Percentiles rank a stretch among this genome's conserved stretches.
These are phyloP conservation scores for Drosophila navojoa DNA, from an alignment of 1,140 invertebrate genomes.

Conservation along the genomic window DNA sequence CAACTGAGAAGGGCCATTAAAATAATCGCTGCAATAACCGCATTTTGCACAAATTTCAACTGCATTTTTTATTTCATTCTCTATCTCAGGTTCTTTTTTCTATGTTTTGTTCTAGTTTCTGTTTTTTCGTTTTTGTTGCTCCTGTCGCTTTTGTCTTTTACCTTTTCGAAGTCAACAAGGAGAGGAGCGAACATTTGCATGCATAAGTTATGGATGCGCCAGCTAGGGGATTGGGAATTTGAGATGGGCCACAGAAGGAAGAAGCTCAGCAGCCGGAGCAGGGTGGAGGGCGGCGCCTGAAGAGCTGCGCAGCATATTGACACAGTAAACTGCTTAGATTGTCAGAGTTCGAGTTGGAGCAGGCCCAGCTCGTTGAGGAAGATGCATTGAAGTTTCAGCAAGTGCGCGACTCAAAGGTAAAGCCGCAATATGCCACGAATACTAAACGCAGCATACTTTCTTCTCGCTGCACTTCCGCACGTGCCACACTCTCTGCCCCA, in stretches of 20 bases:
- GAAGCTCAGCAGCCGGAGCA: background rate
- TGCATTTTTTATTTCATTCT: constrained; percentile 10
- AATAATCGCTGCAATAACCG: constrained; percentile 81
- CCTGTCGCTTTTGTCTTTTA: constrained; percentile 56
- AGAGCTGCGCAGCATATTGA: constrained; percentile 76
- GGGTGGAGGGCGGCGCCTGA: constrained; percentile 29
- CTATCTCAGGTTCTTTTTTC: constrained; percentile 12
- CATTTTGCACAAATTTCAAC: constrained; percentile 69
- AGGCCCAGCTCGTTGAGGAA: constrained; percentile 41
- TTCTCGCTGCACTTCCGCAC: constrained; percentile 22
- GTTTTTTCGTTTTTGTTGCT: constrained; percentile 9
- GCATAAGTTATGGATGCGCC: constrained; percentile 71
- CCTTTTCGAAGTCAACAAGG: constrained; percentile 63
- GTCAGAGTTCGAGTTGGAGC: constrained; percentile 69
- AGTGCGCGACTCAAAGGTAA: constrained; percentile 55
- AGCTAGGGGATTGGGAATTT: constrained; percentile 25
- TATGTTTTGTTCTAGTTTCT: constrained; percentile 14
- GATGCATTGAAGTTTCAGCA: constrained; percentile 70
- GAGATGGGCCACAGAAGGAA: background rate
- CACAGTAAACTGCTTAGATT: constrained; percentile 81
- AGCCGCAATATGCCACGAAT: constrained; percentile 47
- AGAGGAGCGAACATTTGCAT: constrained; percentile 66
- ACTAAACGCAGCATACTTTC: constrained; percentile 50
- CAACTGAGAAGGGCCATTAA: constrained; percentile 73
- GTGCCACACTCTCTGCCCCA: constrained; percentile 9